Conservation (phyloP, 2,113 vertebrate species). For the Podarcis muralis region DNA sequence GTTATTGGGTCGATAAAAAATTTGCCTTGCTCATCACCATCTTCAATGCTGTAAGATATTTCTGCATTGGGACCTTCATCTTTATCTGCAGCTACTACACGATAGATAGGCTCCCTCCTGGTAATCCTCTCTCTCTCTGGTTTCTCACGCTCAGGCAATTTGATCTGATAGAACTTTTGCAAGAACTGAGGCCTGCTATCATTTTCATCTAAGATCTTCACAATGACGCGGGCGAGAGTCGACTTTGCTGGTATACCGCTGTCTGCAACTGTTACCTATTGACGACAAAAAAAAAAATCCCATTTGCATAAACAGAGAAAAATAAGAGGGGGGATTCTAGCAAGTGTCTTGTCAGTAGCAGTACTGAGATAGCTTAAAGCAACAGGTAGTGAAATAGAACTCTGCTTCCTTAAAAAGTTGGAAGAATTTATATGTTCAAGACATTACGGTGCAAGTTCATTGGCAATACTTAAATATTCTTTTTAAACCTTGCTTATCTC, state of each 20-base stretch:
- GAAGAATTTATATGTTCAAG: not conserved
- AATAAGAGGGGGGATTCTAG: not conserved
- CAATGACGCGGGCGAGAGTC: conserved; percentile 87
- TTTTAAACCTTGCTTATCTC: not conserved
- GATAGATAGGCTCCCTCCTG: conserved; percentile 89
- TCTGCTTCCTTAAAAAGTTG: not conserved
- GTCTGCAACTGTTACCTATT: conserved; percentile 90
- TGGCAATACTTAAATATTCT: not conserved
- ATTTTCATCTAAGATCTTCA: conserved; percentile 95
- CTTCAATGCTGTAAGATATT: conserved; percentile 97
- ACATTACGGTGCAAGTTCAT: not conserved
- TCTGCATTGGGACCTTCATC: conserved; percentile 93
- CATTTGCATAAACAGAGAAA: not conserved
- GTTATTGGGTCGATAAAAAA: conserved; percentile 99
- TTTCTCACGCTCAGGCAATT: conserved; percentile 89
- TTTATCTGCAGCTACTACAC: conserved; percentile 90
- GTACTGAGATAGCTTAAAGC: not conserved
- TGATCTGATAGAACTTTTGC: conserved; percentile 97
- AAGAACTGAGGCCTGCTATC: conserved; percentile 94
- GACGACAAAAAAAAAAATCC: conserved; percentile 19
- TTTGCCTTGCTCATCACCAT: conserved; percentile 91
- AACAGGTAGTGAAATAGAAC: not conserved
- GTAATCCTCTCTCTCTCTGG: conserved; percentile 80
- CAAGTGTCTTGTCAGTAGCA: conserved; percentile 1
- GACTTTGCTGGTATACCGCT: conserved; percentile 85